Conservation (phyloP, 1,140 invertebrate species). For the Ips typographus region DNA sequence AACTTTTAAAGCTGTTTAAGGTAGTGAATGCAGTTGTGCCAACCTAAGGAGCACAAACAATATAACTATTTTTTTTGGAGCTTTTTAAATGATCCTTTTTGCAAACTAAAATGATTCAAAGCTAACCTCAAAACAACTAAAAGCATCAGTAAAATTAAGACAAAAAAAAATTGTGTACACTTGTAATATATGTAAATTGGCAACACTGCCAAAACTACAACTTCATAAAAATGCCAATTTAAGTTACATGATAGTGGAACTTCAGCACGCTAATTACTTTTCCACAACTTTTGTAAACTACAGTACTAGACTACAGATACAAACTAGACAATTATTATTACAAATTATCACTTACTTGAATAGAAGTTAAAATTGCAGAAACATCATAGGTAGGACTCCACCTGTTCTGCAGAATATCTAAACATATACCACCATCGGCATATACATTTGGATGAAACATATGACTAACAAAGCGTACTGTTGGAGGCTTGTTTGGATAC, state of each 20-base stretch:
- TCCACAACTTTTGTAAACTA: too few relatives aligned
- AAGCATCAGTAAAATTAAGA: background rate
- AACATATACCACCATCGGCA: conserved; percentile 98
- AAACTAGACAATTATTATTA: too few relatives aligned
- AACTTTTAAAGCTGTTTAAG: background rate
- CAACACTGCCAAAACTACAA: too few relatives aligned
- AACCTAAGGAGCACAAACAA: too few relatives aligned
- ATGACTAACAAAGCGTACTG: conserved; percentile 98
- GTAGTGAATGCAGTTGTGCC: conserved; percentile 8
- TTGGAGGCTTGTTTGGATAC: conserved; percentile 99
- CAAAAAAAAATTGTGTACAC: background rate
- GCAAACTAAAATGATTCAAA: too few relatives aligned
- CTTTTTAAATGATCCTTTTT: too few relatives aligned
- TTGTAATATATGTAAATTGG: too few relatives aligned
- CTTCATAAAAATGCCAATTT: too few relatives aligned
- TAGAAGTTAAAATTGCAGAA: conserved; percentile 95
- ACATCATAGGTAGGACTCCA: conserved; percentile 99
- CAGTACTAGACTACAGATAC: too few relatives aligned
- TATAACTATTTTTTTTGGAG: too few relatives aligned
- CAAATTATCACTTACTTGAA: conserved; percentile 65
- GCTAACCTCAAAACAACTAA: background rate
- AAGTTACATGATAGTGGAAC: too few relatives aligned
- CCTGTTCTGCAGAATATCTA: conserved; percentile 98
- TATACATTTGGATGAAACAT: conserved; percentile 99
- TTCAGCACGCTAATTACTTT: background rate